phyloP scores from a whole-genome alignment of 2,888 invertebrate genomes.

The Agrotis ipsilon region DNA sequence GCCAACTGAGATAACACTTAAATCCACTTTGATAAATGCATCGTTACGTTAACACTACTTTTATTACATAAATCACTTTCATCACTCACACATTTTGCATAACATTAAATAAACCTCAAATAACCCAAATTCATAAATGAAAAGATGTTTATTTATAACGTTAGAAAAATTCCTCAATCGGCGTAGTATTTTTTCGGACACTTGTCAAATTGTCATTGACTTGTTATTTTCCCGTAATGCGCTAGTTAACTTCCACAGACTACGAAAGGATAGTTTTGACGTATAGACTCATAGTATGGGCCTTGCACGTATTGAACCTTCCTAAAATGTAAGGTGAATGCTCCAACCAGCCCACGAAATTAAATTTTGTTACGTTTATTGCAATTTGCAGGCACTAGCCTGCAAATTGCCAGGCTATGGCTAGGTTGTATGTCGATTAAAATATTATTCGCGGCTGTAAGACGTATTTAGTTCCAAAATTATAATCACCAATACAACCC shows the following conservation, averaged over 20 bases:
- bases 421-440: too few species aligned
- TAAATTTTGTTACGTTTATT: too few species aligned
- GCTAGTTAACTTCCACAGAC: conserved; percentile 16
- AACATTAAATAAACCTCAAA: conserved; percentile 33
- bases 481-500: too few species aligned
- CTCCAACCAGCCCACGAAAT: too few species aligned
- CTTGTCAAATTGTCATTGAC: conserved; percentile 37
- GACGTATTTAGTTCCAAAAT: too few species aligned
- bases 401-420: too few species aligned
- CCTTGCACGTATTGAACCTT: too few species aligned
- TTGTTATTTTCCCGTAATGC: conserved; percentile 63
- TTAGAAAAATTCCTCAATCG: conserved; percentile 58
- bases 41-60: conserved; percentile 62
- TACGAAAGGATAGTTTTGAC: not conserved
- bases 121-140: conserved; percentile 44
- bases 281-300: not conserved
- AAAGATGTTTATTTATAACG: conserved; percentile 68
- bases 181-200: conserved; percentile 62
- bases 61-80: conserved; percentile 68
- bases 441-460: too few species aligned
- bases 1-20: conserved; percentile 79
- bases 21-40: conserved; percentile 73
- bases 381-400: too few species aligned
- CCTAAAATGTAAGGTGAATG: too few species aligned
- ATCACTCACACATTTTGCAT: conserved; percentile 44